These are phyloP conservation scores for Orius laevigatus DNA, from an alignment of 1,140 invertebrate genomes.

Conservation along the genomic window DNA sequence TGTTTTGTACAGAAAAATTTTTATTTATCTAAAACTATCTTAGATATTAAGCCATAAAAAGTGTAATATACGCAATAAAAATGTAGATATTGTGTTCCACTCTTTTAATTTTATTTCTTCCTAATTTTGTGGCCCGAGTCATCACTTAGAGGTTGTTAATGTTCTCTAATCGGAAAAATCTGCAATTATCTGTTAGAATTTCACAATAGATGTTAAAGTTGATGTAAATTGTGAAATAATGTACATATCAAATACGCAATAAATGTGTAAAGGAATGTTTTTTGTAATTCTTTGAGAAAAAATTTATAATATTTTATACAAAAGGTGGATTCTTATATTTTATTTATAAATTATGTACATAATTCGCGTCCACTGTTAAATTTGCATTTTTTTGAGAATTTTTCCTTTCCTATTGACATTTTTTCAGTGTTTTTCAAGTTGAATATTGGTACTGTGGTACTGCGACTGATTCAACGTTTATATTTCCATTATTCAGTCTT, in stretches of 20 bases:
- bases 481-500: too few relatives aligned
- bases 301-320: not conserved
- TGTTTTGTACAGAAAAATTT: too few relatives aligned
- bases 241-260: slow-evolving; percentile 8
- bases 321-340: slow-evolving; percentile 5
- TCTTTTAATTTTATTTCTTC: not conserved
- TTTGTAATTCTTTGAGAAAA: not conserved
- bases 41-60: not conserved
- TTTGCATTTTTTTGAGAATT: too few relatives aligned
- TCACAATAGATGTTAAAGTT: slow-evolving; percentile 4
- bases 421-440: too few relatives aligned
- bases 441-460: too few relatives aligned
- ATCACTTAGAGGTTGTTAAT: not conserved
- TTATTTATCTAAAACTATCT: slow-evolving; percentile 2
- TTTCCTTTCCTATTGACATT: too few relatives aligned
- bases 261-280: not conserved
- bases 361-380: not conserved
- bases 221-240: slow-evolving; percentile 9
- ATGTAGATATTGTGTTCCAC: slow-evolving; percentile 5
- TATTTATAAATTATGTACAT: slow-evolving; percentile 8
- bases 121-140: slow-evolving; percentile 1
- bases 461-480: too few relatives aligned
- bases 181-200: slow-evolving; percentile 3
- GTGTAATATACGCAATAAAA: not conserved
- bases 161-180: slow-evolving; percentile 1